A percentile compares a stretch with the other conserved stretches of the same genome.
phyloP scores from a whole-genome alignment of 92 coral and sea anemone species.

The Zoanthus gigantus region DNA sequence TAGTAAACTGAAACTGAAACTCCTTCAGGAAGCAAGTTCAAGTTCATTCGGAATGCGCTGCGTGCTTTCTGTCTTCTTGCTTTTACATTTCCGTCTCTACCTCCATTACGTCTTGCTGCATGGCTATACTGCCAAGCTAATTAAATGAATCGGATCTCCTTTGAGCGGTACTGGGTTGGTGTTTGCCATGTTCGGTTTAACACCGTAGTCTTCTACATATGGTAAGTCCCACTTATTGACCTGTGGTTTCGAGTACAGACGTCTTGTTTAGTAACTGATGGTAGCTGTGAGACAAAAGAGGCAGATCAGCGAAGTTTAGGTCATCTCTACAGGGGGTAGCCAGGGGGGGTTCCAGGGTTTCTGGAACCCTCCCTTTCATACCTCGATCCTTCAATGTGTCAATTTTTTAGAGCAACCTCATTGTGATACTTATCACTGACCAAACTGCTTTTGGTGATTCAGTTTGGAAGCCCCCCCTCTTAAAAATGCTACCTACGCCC shows the following conservation, averaged over 20 bases:
- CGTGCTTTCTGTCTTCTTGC: neutral
- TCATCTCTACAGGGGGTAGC: neutral
- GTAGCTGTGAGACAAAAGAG: neutral
- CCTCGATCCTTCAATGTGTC: no score
- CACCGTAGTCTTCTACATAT: neutral
- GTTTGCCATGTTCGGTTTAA: neutral
- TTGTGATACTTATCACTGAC: no score
- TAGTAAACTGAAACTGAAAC: no score
- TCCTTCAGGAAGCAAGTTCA: neutral
- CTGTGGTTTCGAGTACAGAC: neutral
- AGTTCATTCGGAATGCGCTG: neutral
- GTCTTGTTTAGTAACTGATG: neutral
- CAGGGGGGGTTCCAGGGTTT: neutral
- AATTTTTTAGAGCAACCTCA: no score
- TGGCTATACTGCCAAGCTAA: neutral
- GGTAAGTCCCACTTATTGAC: neutral
- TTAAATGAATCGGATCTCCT: neutral
- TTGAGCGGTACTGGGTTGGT: neutral
- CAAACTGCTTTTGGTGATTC: no score
- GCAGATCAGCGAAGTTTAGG: neutral
- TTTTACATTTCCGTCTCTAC: neutral
- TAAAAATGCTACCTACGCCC: neutral
- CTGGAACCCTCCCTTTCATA: no score
- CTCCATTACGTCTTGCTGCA: neutral
- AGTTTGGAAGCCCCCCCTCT: no score